Base-by-base conservation (phyloP, 2,888 invertebrate genomes). In the Galerucella calmariensis region DNA sequence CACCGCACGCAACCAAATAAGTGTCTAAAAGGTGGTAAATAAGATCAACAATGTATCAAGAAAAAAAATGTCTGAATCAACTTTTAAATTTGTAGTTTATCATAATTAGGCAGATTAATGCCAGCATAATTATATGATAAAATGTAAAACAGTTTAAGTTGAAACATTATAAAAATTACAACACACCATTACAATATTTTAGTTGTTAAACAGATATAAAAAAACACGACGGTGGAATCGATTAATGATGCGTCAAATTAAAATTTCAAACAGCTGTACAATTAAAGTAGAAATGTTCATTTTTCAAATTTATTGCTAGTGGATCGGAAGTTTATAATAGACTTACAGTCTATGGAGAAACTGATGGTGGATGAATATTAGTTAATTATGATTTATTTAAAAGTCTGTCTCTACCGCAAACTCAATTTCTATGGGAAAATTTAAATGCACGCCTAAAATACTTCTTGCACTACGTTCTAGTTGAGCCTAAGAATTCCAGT, bases 201-300 rank as follows among this genome's bases (percentile, higher is more conserved):
- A 59, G 59, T 66, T 48, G 72, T 67, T 72, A 59, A 72, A 67
- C 66, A 72, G 58, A 72, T 46, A 46, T 72, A 59, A 72, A 59
- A 27, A 59, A 72, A 66, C 59, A 12, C 24, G 44, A 46, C 58
- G 66, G 20, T 59, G 59, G 11, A 72, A 48, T 72, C 72, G 72
- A 75, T 75, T 75, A 75, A 75, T 75, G 75, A 66, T 59, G 66
- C 71, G 72, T 75, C 75, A 75, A 75, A 75, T 72, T 75, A 75
- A 59, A 72, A 75, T 75, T 66, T 72, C 61, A 69, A 75, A 72
- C 75, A 75, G 75, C 75, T 75, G 75, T 72, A 69, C 53, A 69
- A 53, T 67, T 51, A 41, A 41, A 58, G 16, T 27, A 66, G 56
- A 72, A 72, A 72, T 44, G 12, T n/a, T 72, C 66, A 72, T 72